These are phyloP conservation scores for Scaptomyza cyrtandrae DNA, from an alignment of 2,888 invertebrate genomes.

Conservation along the genomic window DNA sequence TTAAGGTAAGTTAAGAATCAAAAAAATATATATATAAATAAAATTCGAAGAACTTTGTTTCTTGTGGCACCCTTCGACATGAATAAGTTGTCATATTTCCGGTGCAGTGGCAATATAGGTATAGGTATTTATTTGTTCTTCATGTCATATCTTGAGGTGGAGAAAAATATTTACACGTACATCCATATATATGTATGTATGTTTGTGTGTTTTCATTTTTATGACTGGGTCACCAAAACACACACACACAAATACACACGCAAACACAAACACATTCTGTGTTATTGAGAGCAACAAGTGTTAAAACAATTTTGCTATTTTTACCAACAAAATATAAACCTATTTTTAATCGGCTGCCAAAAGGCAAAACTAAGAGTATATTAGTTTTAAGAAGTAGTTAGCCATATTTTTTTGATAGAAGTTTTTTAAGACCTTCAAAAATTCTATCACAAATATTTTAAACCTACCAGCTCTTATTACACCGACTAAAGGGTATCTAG, in stretches of 20 bases:
- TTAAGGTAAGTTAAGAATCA: slow-evolving; percentile 51
- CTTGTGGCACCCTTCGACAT: not conserved
- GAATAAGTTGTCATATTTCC: not conserved
- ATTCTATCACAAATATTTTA: not conserved
- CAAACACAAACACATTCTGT: not conserved
- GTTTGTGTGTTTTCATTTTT: not conserved
- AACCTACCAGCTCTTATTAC: not conserved
- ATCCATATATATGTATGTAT: not conserved
- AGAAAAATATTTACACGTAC: not conserved
- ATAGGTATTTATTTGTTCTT: not conserved
- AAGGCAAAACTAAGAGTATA: too few species aligned
- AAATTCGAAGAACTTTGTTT: not conserved
- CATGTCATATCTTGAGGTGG: slow-evolving; percentile 17
- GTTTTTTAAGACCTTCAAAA: not conserved
- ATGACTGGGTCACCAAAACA: not conserved
- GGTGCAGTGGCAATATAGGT: not conserved
- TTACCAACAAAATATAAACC: not conserved
- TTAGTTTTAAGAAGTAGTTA: too few species aligned
- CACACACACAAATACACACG: not conserved
- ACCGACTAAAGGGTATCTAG: not conserved
- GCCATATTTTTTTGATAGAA: too few species aligned
- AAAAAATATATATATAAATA: not conserved
- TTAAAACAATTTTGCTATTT: not conserved
- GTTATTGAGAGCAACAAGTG: slow-evolving; percentile 22
- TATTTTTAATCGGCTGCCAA: not conserved